Evolutionary conservation across 1,140 invertebrate species (phyloP), one percentile per base, ranked within the genome.

Genomic region (Melipona quadrifasciata): DNA sequence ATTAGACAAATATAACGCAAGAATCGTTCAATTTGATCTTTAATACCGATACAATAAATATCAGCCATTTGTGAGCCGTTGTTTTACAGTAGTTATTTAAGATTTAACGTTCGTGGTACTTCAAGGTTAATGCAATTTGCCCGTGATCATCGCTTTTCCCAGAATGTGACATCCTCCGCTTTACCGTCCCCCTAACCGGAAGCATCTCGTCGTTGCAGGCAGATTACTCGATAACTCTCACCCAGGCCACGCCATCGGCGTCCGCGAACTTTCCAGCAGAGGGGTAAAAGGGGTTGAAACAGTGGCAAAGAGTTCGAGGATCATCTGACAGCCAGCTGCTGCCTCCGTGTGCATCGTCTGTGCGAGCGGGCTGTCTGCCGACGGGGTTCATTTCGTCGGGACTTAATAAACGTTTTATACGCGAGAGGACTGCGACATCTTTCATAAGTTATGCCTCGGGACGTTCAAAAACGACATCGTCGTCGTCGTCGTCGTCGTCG

Each of bases 391-490:
- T 86, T 89, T 89, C 80, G 34, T 74, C 85, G 84, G 64, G 68
- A 88, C 84, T 89, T 89, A 89, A 89, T 89, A 89, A 89, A 89
- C 87, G 87, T 89, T 89, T 89, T 89, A 88, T 82, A 80, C 80
- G 84, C 87, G 72, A 27, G 58, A 64, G 75, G 72, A 80, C 76
- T 68, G 73, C 86, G 86, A 85, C 72, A 67, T 74, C 79, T 68
- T 77, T 88, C 87, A 73, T 85, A 89, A 88, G 53, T 86, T 82
- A 82, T 65, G 76, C 58, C 68, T 51, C 58, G 64, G n/a, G 55
- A 80, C n/a, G 70, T 88, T 86, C 84, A 74, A 57, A 80, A 86
- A 89, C 87, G 78, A 83, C 85, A 65, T 75, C 75, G 17, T 47
- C 47, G 39, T 17, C 31, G n/a, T 27, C 61, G 31, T 24, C 34